Evolutionary conservation across 2,797 vertebrate genomes (phyloP).

Genomic region (Poecile montanus): DNA sequence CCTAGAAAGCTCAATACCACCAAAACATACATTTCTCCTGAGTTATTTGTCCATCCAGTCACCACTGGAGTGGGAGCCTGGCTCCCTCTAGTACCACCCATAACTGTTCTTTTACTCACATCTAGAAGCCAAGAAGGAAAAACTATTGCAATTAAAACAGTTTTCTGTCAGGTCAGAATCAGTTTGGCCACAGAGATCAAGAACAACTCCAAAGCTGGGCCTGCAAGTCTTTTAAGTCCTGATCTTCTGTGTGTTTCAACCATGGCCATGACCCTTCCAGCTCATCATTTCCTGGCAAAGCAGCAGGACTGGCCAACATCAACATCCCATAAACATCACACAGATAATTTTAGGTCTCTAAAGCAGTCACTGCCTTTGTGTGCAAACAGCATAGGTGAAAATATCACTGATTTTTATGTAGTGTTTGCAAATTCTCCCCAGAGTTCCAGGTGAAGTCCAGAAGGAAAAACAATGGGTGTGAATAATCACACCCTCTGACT

Average conservation of each 20-base stretch:
- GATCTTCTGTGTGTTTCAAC: background rate
- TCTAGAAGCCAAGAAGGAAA: background rate
- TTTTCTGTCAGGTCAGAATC: background rate
- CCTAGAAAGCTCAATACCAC: background rate
- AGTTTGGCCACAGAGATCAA: background rate
- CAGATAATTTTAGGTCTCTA: background rate
- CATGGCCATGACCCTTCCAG: fast-evolving
- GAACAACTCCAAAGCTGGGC: background rate
- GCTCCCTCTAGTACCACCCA: background rate
- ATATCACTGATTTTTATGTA: background rate
- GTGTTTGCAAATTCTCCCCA: background rate
- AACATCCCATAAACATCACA: background rate
- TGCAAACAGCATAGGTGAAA: background rate
- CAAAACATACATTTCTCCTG: background rate
- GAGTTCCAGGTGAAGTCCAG: background rate
- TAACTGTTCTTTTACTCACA: background rate
- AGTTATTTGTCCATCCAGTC: background rate
- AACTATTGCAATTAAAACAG: background rate
- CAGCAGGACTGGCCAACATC: fast-evolving
- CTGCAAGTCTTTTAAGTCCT: background rate
- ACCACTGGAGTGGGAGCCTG: background rate
- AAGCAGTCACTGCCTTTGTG: background rate
- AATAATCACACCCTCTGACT: background rate
- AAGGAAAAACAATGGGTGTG: background rate
- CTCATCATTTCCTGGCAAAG: background rate